phyloP scores from a whole-genome alignment of 2,888 invertebrate species.

The Bombyx huttoni region DNA sequence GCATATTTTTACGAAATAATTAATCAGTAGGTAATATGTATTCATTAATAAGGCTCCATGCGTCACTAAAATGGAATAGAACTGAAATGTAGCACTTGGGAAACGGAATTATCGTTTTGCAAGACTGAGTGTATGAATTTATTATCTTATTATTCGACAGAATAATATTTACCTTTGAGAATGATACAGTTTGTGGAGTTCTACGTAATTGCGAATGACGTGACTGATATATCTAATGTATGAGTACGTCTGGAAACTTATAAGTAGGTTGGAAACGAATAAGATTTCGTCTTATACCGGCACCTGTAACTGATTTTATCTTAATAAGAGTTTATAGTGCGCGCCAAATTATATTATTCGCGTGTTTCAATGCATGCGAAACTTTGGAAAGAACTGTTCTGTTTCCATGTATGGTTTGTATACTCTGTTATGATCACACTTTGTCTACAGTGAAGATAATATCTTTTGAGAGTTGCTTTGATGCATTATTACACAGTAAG shows the following conservation, averaged over 20 bases:
- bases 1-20: too few species aligned
- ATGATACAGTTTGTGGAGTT: background rate
- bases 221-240: constrained; percentile 4
- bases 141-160: constrained; percentile 5
- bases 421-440: too few species aligned
- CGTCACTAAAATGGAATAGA: background rate
- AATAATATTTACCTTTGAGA: constrained; percentile 5
- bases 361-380: too few species aligned
- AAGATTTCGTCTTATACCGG: background rate
- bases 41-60: background rate
- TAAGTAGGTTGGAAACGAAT: background rate
- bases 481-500: too few species aligned
- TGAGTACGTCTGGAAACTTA: background rate
- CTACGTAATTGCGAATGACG: constrained; percentile 4
- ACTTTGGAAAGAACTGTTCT: too few species aligned
- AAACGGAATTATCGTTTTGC: background rate
- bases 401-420: too few species aligned
- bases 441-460: too few species aligned
- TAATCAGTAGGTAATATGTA: background rate
- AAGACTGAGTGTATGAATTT: constrained; percentile 2
- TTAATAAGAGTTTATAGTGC: background rate
- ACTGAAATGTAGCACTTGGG: background rate
- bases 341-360: background rate
- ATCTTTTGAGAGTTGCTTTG: too few species aligned
- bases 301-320: background rate